Evolutionary conservation across 2,113 vertebrate species (phyloP), one percentile per base, ranked within the genome.

Genomic region (Perca flavescens): DNA sequence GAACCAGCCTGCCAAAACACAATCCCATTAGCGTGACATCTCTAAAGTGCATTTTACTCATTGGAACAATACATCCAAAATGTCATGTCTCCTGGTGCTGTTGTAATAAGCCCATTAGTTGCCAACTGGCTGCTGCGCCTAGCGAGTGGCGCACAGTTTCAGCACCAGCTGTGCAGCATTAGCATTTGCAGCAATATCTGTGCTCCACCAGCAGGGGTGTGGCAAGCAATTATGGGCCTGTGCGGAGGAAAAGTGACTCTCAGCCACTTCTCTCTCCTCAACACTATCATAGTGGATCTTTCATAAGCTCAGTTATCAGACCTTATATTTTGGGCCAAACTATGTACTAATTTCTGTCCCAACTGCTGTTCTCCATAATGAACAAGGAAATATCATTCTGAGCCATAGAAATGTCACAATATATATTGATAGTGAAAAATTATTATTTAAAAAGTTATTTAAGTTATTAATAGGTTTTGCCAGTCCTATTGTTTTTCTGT

Each of bases 81-180:
- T 91, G 92, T 89, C 92, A 92, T 46, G 82, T 89, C 93, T 91
- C 91, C 86, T 89, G 93, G 91, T 88, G 86, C 83, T 72, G 86
- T 85, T 86, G 91, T 90, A 87, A 93, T 91, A 91, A 90, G 79
- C 79, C 77, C 58, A 70, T 75, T 81, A 22, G 84, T 67, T 85
- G 91, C 92, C 86, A 90, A 88, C 87, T 91, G 91, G 85, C 85
- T 80, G 82, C 79, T n/a, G 49, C 2, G 63, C 60, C 68, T 82
- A 16, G 49, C 54, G 25, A 86, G 85, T 49, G 62, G 66, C 47
- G 76, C 82, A 68, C 58, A 22, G 72, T 78, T 85, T 87, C 76
- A 54, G 77, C 69, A 76, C 84, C 90, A 91, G 85, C 92, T 92
- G 92, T 89, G 88, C 74, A 74, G 86, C 80, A 91, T 89, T 88